Evolutionary conservation across 2,797 vertebrate genomes (phyloP).

Genomic region (Labeo calbasu): DNA sequence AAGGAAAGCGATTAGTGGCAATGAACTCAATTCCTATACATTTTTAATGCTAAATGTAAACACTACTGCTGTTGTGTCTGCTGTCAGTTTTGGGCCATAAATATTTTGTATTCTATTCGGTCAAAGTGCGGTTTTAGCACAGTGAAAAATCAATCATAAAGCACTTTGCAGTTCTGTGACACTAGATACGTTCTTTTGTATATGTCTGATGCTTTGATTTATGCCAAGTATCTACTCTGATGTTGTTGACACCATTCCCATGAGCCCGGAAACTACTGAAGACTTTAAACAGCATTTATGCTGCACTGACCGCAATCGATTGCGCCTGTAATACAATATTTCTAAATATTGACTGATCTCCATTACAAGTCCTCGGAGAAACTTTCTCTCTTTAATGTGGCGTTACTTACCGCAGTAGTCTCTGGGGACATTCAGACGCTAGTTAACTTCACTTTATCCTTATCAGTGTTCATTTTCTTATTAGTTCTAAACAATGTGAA

Average conservation of each 20-base stretch:
- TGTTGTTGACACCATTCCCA: slow-evolving; percentile 46
- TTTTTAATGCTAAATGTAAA: slow-evolving; percentile 55
- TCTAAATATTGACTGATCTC: slow-evolving; percentile 69
- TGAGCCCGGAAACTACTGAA: slow-evolving; percentile 23
- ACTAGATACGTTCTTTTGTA: slow-evolving; percentile 28
- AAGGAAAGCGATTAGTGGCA: background rate
- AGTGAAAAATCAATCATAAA: slow-evolving; percentile 64
- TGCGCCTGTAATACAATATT: slow-evolving; percentile 56
- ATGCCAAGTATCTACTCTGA: slow-evolving; percentile 61
- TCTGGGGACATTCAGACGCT: slow-evolving; percentile 66
- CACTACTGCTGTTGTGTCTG: slow-evolving; percentile 25
- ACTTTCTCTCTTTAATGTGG: slow-evolving; percentile 56
- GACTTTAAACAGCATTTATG: slow-evolving; percentile 34
- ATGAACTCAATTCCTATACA: slow-evolving; percentile 11
- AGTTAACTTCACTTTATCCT: slow-evolving; percentile 55
- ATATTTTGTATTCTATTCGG: slow-evolving; percentile 53
- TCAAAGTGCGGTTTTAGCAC: slow-evolving; percentile 53
- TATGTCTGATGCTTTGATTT: slow-evolving; percentile 59
- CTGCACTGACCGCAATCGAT: slow-evolving; percentile 35
- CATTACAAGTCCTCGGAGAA: slow-evolving; percentile 54
- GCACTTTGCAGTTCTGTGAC: slow-evolving; percentile 60
- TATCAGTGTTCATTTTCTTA: slow-evolving; percentile 46
- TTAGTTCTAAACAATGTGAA: slow-evolving; percentile 55
- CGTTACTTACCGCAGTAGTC: slow-evolving; percentile 60
- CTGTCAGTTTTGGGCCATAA: slow-evolving; percentile 14